phyloP scores from a whole-genome alignment of 2,888 invertebrate species.

The Lasius platythorax region DNA sequence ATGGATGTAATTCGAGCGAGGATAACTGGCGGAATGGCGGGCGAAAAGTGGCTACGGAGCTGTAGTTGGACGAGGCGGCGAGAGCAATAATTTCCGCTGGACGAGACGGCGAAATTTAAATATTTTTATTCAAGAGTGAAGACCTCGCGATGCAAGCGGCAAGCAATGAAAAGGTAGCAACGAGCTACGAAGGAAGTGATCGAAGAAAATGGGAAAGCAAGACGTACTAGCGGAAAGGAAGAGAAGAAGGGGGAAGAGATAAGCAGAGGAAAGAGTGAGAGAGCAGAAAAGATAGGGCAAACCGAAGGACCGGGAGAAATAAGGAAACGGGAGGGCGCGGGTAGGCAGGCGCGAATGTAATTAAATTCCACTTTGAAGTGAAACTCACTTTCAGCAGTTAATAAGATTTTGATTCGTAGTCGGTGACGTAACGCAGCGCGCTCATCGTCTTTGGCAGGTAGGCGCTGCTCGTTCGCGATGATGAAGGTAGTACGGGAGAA shows the following conservation, averaged over 20 bases:
- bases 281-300: slow-evolving; percentile 48
- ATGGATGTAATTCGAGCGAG: slow-evolving; percentile 43
- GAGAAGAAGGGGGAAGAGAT: slow-evolving; percentile 9
- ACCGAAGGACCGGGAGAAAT: slow-evolving; percentile 61
- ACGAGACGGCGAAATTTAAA: slow-evolving; percentile 74
- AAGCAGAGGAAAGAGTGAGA: slow-evolving; percentile 10
- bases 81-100: slow-evolving; percentile 76
- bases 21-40: slow-evolving; percentile 43
- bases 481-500: slow-evolving; percentile 38
- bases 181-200: slow-evolving; percentile 35
- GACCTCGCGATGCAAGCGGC: slow-evolving; percentile 66
- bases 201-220: slow-evolving; percentile 56
- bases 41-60: slow-evolving; percentile 46
- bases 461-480: slow-evolving; percentile 57
- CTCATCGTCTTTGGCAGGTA: slow-evolving; percentile 67
- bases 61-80: slow-evolving; percentile 55
- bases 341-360: slow-evolving; percentile 77
- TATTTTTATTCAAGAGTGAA: slow-evolving; percentile 78
- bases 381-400: slow-evolving; percentile 81
- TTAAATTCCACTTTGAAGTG: slow-evolving; percentile 82
- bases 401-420: slow-evolving; percentile 81
- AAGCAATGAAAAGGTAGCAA: slow-evolving; percentile 31
- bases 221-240: slow-evolving; percentile 18
- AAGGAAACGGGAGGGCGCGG: slow-evolving; percentile 68
- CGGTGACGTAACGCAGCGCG: slow-evolving; percentile 73